A percentile compares a stretch with the other conserved stretches of the same genome.
These are phyloP conservation scores for Heliocidaris erythrogramma DNA, from an alignment of 35 echinoderm and acorn worm species.

Conservation along the genomic window DNA sequence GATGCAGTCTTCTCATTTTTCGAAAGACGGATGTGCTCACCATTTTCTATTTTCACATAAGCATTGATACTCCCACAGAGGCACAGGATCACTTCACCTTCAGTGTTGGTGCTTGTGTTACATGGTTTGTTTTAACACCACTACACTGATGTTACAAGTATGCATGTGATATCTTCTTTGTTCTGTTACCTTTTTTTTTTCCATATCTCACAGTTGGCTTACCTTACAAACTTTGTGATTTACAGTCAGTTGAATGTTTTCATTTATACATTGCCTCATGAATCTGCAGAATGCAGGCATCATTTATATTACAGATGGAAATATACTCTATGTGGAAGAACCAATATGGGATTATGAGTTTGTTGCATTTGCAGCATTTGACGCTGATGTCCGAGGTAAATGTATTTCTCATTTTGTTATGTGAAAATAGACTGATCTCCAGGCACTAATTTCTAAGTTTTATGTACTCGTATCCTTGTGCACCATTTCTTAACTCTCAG, in stretches of 20 bases:
- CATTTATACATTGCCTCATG: neutral
- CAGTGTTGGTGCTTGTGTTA: no score
- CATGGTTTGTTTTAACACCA: no score
- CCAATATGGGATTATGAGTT: neutral
- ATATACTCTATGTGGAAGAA: neutral
- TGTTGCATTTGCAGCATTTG: neutral
- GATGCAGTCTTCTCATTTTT: no score
- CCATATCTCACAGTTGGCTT: neutral
- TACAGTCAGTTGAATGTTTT: neutral
- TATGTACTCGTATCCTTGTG: neutral
- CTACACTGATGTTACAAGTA: no score
- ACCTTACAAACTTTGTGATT: neutral
- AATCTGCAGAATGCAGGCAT: neutral
- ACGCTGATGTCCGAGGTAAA: neutral
- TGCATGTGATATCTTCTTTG: neutral
- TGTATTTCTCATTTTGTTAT: neutral
- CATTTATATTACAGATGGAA: neutral
- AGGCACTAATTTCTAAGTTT: neutral
- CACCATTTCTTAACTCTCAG: neutral
- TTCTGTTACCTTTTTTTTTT: neutral
- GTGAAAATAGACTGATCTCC: no score
- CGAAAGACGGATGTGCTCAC: no score
- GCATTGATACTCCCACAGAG: no score
- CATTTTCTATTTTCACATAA: no score
- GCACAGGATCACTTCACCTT: no score